These are phyloP conservation scores for Gallinago jamesoni DNA, from an alignment of 2,113 vertebrate species.

Conservation along the genomic window DNA sequence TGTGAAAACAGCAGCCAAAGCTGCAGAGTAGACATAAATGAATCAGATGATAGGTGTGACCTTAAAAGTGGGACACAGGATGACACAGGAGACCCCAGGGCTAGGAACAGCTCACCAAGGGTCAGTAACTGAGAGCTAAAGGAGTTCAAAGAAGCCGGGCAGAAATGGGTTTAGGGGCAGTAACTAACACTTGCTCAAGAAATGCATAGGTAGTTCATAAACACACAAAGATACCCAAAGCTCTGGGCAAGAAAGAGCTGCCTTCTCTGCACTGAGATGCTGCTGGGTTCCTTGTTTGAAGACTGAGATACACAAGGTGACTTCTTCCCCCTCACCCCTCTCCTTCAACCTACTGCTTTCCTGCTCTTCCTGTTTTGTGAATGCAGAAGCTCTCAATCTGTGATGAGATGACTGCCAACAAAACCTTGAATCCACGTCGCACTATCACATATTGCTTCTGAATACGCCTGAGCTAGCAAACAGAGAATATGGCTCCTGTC, in stretches of 20 bases:
- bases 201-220: neutral
- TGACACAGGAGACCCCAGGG: neutral
- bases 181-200: accelerated
- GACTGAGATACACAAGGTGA: accelerated
- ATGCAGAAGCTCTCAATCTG: accelerated
- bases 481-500: neutral
- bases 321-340: neutral
- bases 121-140: neutral
- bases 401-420: neutral
- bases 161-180: neutral
- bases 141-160: neutral
- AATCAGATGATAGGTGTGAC: neutral
- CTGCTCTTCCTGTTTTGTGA: neutral
- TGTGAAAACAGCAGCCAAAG: neutral
- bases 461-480: neutral
- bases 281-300: neutral
- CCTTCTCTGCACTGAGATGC: neutral
- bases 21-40: neutral
- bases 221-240: neutral
- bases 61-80: neutral
- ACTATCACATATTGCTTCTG: neutral
- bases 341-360: neutral
- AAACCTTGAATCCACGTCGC: neutral
- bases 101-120: neutral
- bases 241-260: neutral